Percentiles rank a stretch among this genome's conserved stretches.
These are phyloP conservation scores for Fissipunctia ypsillon DNA, from an alignment of 2,888 invertebrate genomes.

Conservation along the genomic window DNA sequence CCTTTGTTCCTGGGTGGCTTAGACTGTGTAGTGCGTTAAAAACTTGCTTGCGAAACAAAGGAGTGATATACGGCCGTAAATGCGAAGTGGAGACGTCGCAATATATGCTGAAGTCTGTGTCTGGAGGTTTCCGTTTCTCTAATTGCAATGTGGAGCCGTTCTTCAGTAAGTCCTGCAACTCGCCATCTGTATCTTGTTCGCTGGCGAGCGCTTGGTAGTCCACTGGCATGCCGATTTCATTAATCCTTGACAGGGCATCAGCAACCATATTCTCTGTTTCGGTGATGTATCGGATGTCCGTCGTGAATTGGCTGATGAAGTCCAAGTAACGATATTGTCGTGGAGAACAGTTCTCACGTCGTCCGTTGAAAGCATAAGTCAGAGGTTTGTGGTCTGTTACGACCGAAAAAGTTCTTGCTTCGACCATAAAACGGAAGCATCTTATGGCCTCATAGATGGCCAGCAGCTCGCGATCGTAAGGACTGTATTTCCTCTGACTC, in stretches of 20 bases:
- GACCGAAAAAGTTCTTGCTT: not conserved
- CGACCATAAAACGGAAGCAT: not conserved
- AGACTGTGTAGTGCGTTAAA: not conserved
- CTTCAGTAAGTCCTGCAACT: not conserved
- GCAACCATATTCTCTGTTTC: not conserved
- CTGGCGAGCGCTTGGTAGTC: not conserved
- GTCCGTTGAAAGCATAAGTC: not conserved
- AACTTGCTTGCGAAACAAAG: not conserved
- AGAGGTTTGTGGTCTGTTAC: not conserved
- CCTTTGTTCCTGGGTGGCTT: constrained; percentile 5
- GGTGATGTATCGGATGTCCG: not conserved
- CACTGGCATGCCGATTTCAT: not conserved
- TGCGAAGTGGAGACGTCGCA: not conserved
- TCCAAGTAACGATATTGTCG: constrained; percentile 12
- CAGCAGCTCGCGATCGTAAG: not conserved
- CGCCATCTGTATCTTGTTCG: not conserved
- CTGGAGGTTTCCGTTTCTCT: not conserved
- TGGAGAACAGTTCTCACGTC: constrained; percentile 4
- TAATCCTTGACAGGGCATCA: not conserved
- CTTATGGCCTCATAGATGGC: not conserved
- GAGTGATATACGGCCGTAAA: not conserved
- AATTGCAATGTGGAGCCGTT: not conserved
- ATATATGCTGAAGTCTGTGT: not conserved
- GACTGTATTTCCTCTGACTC: not conserved
- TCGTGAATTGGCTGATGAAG: not conserved